Evolutionary conservation across 1,140 invertebrate genomes (phyloP), one percentile per base, ranked within the genome.

Genomic region (Reticulitermes speratus): DNA sequence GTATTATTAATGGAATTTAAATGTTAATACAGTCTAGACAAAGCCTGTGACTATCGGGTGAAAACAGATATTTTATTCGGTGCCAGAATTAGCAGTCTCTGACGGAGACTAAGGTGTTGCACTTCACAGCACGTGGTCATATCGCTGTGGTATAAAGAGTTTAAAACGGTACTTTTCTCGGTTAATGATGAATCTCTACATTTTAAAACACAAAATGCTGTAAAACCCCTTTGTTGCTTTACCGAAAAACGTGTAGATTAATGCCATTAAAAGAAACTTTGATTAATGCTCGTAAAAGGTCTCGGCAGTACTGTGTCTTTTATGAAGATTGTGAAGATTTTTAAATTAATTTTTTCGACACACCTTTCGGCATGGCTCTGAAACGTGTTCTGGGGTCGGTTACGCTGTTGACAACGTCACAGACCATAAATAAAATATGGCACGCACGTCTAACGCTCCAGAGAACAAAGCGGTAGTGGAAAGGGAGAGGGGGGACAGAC

Each of bases 381-480:
- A 30, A 75, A 75, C 65, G 65, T 75, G 65, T 75, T 16, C 65
- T 30, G 25, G 25, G 65, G 65, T 30, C 65, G 65, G 65, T n/a
- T 75, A 75, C n/a, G 65, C 65, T 75, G 65, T 75, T 75, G 65
- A 75, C 65, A 75, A 75, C 65, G 65, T 30, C 65, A 75, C n/a
- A 75, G 65, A 75, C 65, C 65, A 75, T 75, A 75, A 75, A 75
- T 75, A 75, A 75, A 75, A 75, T 75, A 75, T 75, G 65, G 65
- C 65, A 75, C 65, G 65, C 65, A 75, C 65, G 65, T 75, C 25
- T 75, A 30, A 8, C 7, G 65, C n/a, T 75, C 6, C 65, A 75
- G n/a, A 30, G 65, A 75, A 75, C 65, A 75, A n/a, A 75, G 16
- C 25, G n/a, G 14, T 16, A 9, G 52, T 55, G 52, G 14, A 16